Conservation (phyloP, 1,140 invertebrate genomes). For the Mya arenaria region DNA sequence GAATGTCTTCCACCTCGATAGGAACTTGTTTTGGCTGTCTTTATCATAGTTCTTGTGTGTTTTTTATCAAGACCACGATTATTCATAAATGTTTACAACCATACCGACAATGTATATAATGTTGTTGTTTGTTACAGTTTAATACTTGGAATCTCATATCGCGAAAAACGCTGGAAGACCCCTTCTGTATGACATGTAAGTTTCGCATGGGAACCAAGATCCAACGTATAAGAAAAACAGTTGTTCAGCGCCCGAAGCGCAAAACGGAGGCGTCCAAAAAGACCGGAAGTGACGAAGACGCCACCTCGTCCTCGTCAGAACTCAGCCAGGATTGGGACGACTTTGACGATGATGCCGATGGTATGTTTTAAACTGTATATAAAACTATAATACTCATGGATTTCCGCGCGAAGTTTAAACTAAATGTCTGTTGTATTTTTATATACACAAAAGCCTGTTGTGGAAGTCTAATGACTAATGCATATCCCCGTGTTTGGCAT, state of each 20-base stretch:
- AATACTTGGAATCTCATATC: slow-evolving; percentile 33
- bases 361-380: neutral
- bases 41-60: neutral
- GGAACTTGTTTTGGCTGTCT: neutral
- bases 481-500: neutral
- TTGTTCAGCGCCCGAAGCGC: neutral
- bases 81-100: neutral
- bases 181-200: slow-evolving; percentile 48
- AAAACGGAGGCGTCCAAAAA: neutral
- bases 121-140: slow-evolving; percentile 4
- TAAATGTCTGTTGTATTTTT: neutral
- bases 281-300: neutral
- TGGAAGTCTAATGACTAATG: neutral
- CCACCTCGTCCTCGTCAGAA: slow-evolving; percentile 30
- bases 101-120: too few species aligned
- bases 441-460: neutral
- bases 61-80: neutral
- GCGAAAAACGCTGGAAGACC: slow-evolving; percentile 8
- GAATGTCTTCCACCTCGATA: neutral
- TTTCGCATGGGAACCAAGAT: slow-evolving; percentile 22
- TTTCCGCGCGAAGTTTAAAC: too few species aligned
- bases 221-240: neutral
- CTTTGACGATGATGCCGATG: slow-evolving; percentile 27
- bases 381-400: neutral
- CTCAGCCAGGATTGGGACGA: slow-evolving; percentile 28